Conservation (phyloP, 2,113 vertebrate genomes). For the Sylvilagus bachmani region DNA sequence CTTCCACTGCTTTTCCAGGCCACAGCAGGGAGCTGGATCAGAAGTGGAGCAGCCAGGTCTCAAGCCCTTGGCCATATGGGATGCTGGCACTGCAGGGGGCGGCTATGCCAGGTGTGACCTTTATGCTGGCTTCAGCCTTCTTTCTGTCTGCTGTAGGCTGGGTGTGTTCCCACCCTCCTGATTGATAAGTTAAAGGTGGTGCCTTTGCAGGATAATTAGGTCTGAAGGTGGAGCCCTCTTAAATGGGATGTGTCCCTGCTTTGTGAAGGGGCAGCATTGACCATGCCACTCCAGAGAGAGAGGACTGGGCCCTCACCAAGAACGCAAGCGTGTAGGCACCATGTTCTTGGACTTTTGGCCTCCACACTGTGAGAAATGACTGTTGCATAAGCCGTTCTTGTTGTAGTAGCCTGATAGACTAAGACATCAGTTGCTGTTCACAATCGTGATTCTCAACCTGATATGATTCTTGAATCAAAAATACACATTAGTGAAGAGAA, state of each 20-base stretch:
- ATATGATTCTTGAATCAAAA: not conserved
- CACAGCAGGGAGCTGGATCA: too few species aligned
- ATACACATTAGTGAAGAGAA: not conserved
- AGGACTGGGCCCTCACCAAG: not conserved
- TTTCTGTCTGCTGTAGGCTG: not conserved
- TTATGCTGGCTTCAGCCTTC: too few species aligned
- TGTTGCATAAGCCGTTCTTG: not conserved
- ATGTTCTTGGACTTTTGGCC: not conserved
- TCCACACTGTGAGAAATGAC: not conserved
- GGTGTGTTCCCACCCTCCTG: not conserved
- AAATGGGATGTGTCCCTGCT: not conserved
- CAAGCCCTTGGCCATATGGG: too few species aligned
- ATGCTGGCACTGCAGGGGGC: too few species aligned
- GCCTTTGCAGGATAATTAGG: not conserved
- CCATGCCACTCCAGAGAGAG: too few species aligned
- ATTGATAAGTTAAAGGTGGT: not conserved
- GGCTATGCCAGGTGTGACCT: too few species aligned
- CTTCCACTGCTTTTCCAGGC: too few species aligned
- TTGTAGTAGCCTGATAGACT: not conserved
- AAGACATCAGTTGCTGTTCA: not conserved
- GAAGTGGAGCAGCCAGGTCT: too few species aligned
- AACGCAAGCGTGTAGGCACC: not conserved
- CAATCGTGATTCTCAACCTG: not conserved
- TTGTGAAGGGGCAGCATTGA: not conserved
- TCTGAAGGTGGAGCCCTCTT: not conserved